Base-by-base conservation (phyloP, 2,113 vertebrate genomes). In the Oryzias javanicus region DNA sequence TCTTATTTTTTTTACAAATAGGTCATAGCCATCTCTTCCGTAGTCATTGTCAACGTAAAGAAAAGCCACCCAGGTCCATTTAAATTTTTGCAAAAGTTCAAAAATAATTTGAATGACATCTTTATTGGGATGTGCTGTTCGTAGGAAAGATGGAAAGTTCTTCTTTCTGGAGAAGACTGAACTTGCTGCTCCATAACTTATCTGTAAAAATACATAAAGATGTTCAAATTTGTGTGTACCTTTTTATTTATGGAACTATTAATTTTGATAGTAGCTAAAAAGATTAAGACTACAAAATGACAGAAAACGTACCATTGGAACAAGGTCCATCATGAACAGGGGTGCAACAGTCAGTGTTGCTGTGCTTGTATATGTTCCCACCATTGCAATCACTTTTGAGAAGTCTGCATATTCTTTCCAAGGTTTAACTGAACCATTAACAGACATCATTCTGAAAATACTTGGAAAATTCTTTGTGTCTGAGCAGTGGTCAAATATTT, bases 41-140 rank as follows among this genome's bases (percentile, higher is more conserved):
- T 91, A 94, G 51, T 50, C 48, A 0, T 90, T 78, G 0, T 88
- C 51, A 0, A 89, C 90, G 60, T 89, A 79, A 2, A 95, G 77
- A 48, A 93, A 76, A 0, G 89, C 91, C 0, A 95, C 86, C 94
- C 94, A 96, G 0, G 74, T 84, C 94, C 94, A 97, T 0, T 74
- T 15, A 0, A 93, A 95, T 3, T 35, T 69, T 61, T 60, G 70
- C 57, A 95, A 60, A 59, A 95, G 82, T 14, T 42, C 70, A 46
- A 92, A 57, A 6, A 94, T 86, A 27, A 88, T 79, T 17, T 91
- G 73, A n/a, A 93, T 91, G 17, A 91, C 75, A 6, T 88, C 49
- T 66, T 62, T 59, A 56, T 93, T 92, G 0, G 91, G 90, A 63
- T 91, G 90, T 3, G 93, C 80, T 4, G 92, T 94, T 55, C 90